Conservation (phyloP, 2,888 invertebrate species). For the Frankliniella fusca region DNA sequence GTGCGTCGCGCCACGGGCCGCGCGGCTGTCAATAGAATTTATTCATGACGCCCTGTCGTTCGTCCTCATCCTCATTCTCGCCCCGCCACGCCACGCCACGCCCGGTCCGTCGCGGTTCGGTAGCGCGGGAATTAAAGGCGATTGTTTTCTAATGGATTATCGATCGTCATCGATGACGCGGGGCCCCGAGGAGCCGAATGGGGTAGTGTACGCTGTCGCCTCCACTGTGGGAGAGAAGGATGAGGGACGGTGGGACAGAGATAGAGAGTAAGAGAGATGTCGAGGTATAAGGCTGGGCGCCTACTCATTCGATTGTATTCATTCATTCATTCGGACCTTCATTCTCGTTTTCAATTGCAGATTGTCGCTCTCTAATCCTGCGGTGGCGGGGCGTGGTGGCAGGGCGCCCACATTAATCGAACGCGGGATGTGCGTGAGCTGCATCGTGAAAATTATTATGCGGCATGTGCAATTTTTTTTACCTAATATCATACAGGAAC, state of each 20-base stretch:
- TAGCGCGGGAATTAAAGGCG: constrained; percentile 23
- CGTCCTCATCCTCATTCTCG: constrained; percentile 35
- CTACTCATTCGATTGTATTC: background rate
- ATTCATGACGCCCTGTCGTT: constrained; percentile 30
- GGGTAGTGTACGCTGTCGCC: background rate
- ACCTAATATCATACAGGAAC: no score
- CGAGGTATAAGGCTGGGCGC: background rate
- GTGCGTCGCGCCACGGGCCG: constrained; percentile 33
- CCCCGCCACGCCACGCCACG: constrained; percentile 35
- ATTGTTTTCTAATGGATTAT: constrained; percentile 8
- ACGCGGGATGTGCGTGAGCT: no score
- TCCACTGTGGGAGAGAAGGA: background rate
- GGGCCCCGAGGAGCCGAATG: background rate
- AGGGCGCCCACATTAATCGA: no score
- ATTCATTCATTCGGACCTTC: background rate
- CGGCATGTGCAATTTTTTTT: no score
- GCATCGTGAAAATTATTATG: no score
- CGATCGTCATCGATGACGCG: background rate
- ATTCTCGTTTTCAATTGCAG: background rate
- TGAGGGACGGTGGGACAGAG: background rate
- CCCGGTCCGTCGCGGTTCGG: background rate
- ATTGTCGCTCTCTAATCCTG: background rate
- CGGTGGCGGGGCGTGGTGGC: no score
- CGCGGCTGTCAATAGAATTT: constrained; percentile 32
- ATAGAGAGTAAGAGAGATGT: no score